A percentile compares a stretch with the other conserved stretches of the same genome.
Evolutionary conservation across 2,888 invertebrate genomes (phyloP).

Genomic region (Sinopyrophorus schimmeli): DNA sequence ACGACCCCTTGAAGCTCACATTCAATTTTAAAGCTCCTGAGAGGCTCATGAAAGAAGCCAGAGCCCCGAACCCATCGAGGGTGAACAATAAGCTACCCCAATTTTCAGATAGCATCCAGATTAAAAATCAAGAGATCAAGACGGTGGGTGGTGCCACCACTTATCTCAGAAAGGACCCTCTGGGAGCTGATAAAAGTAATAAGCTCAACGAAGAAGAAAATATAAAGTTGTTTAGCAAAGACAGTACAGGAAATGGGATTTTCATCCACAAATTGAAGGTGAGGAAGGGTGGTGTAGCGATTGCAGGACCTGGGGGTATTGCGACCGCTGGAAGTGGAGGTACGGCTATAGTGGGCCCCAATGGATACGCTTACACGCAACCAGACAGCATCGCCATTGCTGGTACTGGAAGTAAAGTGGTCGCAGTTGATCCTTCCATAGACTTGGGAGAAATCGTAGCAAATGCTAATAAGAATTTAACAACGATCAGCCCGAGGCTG

Average conservation of each 20-base stretch:
- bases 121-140: background rate
- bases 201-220: conserved; percentile 40
- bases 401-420: conserved; percentile 72
- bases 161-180: background rate
- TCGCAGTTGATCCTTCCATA: conserved; percentile 66
- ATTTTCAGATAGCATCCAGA: background rate
- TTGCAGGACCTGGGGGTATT: conserved; percentile 80
- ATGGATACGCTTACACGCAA: conserved; percentile 75
- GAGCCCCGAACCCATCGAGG: background rate
- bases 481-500: conserved; percentile 57
- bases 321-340: conserved; percentile 80
- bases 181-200: background rate
- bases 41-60: too few relatives aligned
- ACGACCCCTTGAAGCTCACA: conserved; percentile 15
- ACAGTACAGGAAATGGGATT: conserved; percentile 63
- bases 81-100: conserved; percentile 11
- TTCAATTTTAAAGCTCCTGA: conserved; percentile 7
- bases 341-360: conserved; percentile 79
- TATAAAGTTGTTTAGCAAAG: conserved; percentile 48
- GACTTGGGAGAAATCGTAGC: conserved; percentile 60
- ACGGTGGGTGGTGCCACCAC: background rate
- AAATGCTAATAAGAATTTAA: conserved; percentile 47
- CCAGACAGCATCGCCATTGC: conserved; percentile 76
- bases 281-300: conserved; percentile 75
- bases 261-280: conserved; percentile 72